These are phyloP conservation scores for Rhopilema esculentum DNA, from an alignment of 30 jellyfish, hydroid and myxozoan species.

Conservation along the genomic window DNA sequence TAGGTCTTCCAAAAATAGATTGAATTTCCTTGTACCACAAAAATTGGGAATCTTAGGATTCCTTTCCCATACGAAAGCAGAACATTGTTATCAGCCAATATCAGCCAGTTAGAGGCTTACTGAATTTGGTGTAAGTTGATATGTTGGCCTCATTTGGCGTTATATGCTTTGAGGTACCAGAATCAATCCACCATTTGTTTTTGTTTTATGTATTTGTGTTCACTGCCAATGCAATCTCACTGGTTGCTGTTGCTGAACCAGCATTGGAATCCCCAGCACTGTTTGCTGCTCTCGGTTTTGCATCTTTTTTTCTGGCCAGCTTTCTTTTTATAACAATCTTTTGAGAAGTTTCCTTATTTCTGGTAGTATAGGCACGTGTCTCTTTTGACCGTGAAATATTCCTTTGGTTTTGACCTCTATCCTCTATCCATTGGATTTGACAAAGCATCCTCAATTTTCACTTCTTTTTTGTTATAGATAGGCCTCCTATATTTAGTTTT, in stretches of 20 bases:
- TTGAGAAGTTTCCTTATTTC: background rate
- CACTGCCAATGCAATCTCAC: too few relatives aligned
- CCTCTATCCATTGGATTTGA: too few relatives aligned
- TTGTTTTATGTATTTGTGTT: too few relatives aligned
- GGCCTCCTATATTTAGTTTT: conserved; percentile 4
- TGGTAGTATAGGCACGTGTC: background rate
- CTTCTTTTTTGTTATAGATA: background rate
- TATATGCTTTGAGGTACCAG: conserved; percentile 10
- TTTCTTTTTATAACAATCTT: background rate
- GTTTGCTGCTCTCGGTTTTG: background rate
- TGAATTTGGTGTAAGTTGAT: conserved; percentile 1
- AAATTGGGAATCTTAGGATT: conserved; percentile 5
- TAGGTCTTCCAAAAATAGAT: conserved; percentile 1
- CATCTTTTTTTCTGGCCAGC: background rate
- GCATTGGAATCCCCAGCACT: background rate
- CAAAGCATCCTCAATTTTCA: background rate
- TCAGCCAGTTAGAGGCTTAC: conserved; percentile 1
- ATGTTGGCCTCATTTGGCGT: conserved; percentile 10
- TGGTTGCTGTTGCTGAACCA: too few relatives aligned
- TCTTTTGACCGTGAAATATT: background rate
- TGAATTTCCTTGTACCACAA: conserved; percentile 10
- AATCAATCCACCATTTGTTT: conserved; percentile 5
- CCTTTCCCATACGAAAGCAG: conserved; percentile 4
- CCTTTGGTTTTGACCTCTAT: background rate
- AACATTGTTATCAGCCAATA: background rate